Conservation (phyloP, 2,113 vertebrate genomes). For the Prolemur simus region DNA sequence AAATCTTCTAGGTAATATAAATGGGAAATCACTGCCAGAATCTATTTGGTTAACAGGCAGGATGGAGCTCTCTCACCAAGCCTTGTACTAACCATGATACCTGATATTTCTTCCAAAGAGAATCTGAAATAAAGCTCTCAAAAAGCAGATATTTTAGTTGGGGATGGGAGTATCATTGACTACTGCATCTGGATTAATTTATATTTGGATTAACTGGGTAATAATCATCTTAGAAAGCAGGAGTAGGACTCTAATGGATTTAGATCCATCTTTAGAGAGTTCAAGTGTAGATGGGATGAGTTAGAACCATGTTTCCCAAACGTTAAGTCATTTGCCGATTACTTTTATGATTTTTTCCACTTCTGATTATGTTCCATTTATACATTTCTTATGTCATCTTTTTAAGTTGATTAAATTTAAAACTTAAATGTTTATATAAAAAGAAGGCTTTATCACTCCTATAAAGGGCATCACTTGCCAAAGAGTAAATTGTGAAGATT, state of each 20-base stretch:
- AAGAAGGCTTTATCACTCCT: background rate
- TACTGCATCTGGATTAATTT: background rate
- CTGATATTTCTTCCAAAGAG: background rate
- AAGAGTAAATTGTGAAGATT: background rate
- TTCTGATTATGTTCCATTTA: background rate
- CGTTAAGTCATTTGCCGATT: background rate
- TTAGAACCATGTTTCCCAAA: background rate
- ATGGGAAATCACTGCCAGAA: background rate
- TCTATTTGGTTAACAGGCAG: background rate
- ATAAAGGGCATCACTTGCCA: background rate
- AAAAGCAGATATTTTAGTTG: background rate
- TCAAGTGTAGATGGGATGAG: background rate
- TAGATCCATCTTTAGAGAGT: background rate
- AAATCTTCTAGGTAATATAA: background rate
- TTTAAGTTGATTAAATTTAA: conserved; percentile 51
- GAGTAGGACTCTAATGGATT: background rate
- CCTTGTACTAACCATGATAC: background rate
- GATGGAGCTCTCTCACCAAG: background rate
- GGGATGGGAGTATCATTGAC: background rate
- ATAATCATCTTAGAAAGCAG: background rate
- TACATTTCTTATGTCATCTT: background rate
- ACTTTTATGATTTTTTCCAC: background rate
- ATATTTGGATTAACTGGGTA: background rate
- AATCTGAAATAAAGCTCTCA: background rate
- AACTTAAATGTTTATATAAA: background rate